Evolutionary conservation across 2,888 invertebrate species (phyloP), one percentile per base, ranked within the genome.

Genomic region (Cremastinae sp.): DNA sequence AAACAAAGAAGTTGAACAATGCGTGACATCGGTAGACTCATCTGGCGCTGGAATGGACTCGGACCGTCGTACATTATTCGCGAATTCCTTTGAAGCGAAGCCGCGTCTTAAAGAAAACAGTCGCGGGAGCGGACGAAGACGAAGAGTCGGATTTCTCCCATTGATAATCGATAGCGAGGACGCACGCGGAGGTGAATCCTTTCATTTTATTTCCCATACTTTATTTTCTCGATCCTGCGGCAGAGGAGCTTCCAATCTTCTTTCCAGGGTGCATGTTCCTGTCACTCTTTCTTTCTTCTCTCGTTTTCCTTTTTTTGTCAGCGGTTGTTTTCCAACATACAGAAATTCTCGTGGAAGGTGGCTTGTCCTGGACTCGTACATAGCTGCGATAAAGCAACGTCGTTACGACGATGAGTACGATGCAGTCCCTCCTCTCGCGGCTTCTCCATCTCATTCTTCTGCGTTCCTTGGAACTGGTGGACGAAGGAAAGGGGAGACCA

Each of bases 311-410:
- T 35, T 53, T 16, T 16, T 51, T 28, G 18, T 14, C 43, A n/a
- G 22, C 49, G 35, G 73, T 69, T 62, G 49, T 55, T 56, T 56
- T 66, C 68, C 16, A 20, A 51, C 76, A 16, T 37, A 43, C 18
- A 55, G 45, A 66, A 62, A 53, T 69, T 74, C 80, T 79, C 80
- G 74, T 64, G 65, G 64, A 68, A 64, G 61, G 58, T 55, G 68
- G 59, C 74, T 65, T 62, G 79, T 62, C 64, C 68, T 39, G 71
- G 53, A 70, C 66, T 72, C 68, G 28, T 28, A 28, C 28, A 71
- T 65, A 75, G 74, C 71, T 76, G 75, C 80, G 74, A 70, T 77
- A 78, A 66, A 77, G 62, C 72, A 77, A 75, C 72, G 71, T 78
- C 75, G 71, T 79, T 79, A 79, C 65, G 62, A 56, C 55, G 28